Base-by-base conservation (phyloP, 2,113 vertebrate genomes). In the Lichenostomus cassidix region DNA sequence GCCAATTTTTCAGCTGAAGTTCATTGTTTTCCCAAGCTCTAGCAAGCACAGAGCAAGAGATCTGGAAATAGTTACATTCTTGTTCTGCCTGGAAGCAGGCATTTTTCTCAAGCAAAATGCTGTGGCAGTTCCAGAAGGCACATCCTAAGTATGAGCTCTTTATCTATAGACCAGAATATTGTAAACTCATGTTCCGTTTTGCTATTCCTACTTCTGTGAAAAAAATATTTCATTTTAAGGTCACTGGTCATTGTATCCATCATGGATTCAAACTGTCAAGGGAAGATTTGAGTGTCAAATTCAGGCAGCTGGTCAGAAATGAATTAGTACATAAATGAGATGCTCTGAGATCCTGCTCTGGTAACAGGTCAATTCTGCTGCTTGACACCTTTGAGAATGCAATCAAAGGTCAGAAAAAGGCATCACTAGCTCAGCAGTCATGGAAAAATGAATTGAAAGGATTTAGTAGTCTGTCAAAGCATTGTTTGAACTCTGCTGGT, bases 381-480 rank as follows among this genome's bases (percentile, higher is more conserved):
- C 55, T 73, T 87, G 56, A 69, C 8, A 27, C 79, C 79, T 86
- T 69, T 35, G 41, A 67, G 67, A 75, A 60, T 76, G 77, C 73
- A 86, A n/a, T 14, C 50, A 68, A 39, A 87, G 74, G 87, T 91
- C 87, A 94, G 83, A 41, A 65, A 56, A 73, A 81, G 73, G 50
- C 78, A 65, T 49, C 3, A 7, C 74, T 25, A 80, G 58, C 75
- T 76, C 67, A 85, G 63, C 82, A 77, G 67, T 64, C 69, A 35
- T 1, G 8, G 46, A 41, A 75, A 76, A 69, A 73, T 18, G 29
- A 79, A 76, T 35, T 11, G 29, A 41, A 75, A 83, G 70, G 82
- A 85, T 89, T 95, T 91, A 79, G 46, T 53, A 65, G 75, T 35
- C 39, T 92, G 65, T 86, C 87, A 80, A 74, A 80, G 75, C 50